Evolutionary conservation across 1,140 invertebrate genomes (phyloP), one percentile per base, ranked within the genome.

Genomic region (Pseudomyrmex sp.): DNA sequence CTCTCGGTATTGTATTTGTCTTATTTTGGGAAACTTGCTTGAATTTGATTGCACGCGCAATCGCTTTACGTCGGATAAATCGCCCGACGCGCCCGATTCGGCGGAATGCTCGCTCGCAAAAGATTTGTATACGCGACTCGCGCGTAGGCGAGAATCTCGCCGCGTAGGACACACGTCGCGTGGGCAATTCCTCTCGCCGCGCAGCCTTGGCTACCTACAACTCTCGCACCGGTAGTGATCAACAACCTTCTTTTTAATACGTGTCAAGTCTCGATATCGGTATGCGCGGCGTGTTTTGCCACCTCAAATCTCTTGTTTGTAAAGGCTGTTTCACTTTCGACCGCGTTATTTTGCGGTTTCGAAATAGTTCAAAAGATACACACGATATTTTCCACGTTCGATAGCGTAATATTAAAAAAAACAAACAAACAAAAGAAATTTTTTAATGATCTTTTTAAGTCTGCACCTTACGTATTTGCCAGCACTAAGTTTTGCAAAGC

Each of bases 121-220:
- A 70, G 68, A 12, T 80, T 72, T 23, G 61, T 80, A 70, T 72
- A 35, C 44, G 35, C 50, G 46, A 20, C 12, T 72, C 26, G 26
- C 10, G 66, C 65, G 82, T 69, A 61, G 82, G 75, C 56, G 75
- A 65, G 7, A 18, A 4, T 59, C 62, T 52, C 20, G 20, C 13
- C 58, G 63, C 52, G 77, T 70, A 59, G 77, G 54, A 82, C 56
- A 82, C 56, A 70, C 20, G 46, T 70, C 68, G 77, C 75, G 82
- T 84, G 65, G 75, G 75, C 66, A 79, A 85, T 66, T 80, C 58
- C 52, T 69, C 74, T 59, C 20, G 56, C 59, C 58, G 5, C 5
- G 35, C 35, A 65, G 68, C 83, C 83, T 83, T 69, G 54, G 72
- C 82, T 76, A 72, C 76, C 77, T 85, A 85, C 66, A 62, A 66